Percentiles rank a stretch among this genome's conserved stretches.
Evolutionary conservation across 1,140 invertebrate genomes (phyloP).

Genomic region (Laodelphax striatellus): DNA sequence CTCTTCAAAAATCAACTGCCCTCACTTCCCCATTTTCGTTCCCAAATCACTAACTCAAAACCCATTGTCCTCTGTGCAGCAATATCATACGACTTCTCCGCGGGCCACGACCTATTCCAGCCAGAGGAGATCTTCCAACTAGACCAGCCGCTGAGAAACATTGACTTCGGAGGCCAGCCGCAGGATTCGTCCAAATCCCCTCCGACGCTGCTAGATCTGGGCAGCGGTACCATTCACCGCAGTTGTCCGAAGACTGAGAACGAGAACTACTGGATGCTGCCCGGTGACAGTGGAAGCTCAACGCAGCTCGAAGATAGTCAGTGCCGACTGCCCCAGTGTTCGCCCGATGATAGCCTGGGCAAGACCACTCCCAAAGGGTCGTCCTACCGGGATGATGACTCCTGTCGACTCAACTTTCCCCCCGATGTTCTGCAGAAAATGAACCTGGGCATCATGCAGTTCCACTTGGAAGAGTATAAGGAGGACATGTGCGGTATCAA

Average conservation of each 20-base stretch:
- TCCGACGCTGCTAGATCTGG: conserved; percentile 54
- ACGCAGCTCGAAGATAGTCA: conserved; percentile 39
- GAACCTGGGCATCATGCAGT: conserved; percentile 6
- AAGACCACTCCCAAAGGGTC: background rate
- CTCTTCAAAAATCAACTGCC: too few species aligned
- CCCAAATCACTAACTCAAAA: too few species aligned
- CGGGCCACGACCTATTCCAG: conserved; percentile 55
- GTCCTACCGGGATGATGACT: background rate
- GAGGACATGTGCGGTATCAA: background rate
- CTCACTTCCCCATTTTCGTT: too few species aligned
- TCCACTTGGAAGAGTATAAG: conserved; percentile 10
- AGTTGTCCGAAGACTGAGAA: conserved; percentile 21
- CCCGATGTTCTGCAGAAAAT: background rate
- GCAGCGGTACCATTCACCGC: conserved; percentile 45
- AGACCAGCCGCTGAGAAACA: conserved; percentile 52
- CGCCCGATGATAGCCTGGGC: too few species aligned
- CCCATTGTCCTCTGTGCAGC: background rate
- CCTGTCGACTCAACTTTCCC: background rate
- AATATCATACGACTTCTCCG: conserved; percentile 35
- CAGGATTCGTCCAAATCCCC: conserved; percentile 39
- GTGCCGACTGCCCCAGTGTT: background rate
- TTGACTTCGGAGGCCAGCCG: background rate
- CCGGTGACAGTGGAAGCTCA: background rate
- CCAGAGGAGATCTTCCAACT: conserved; percentile 66
- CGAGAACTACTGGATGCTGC: conserved; percentile 8